A percentile compares a stretch with the other conserved stretches of the same genome.
These are phyloP conservation scores for Atta texana DNA, from an alignment of 1,140 invertebrate species.

Conservation along the genomic window DNA sequence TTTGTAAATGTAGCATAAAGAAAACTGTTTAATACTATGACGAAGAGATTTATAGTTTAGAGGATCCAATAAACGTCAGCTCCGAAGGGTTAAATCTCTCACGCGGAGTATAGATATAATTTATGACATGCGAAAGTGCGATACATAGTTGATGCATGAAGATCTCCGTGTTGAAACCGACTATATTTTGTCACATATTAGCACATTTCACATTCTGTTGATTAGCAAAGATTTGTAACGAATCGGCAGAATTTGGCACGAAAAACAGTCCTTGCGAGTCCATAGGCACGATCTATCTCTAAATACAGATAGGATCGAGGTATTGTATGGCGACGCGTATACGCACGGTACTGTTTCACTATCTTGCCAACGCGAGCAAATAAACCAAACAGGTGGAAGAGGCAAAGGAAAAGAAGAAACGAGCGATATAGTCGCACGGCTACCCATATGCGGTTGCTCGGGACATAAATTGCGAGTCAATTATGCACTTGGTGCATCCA, in stretches of 20 bases:
- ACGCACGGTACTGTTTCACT: neutral
- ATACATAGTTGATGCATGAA: too few relatives aligned
- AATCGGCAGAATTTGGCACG: neutral
- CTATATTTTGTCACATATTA: neutral
- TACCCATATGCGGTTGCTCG: neutral
- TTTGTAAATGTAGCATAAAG: too few relatives aligned
- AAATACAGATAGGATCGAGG: neutral
- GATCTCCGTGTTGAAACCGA: neutral
- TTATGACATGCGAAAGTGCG: neutral
- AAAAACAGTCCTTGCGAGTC: neutral
- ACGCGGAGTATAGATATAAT: neutral
- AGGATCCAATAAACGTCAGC: too few relatives aligned
- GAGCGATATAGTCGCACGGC: slow-evolving; percentile 14
- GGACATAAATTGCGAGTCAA: slow-evolving; percentile 42
- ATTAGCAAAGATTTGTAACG: neutral
- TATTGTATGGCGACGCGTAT: slow-evolving; percentile 8
- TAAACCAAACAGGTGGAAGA: slow-evolving; percentile 1
- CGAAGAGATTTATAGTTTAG: too few relatives aligned
- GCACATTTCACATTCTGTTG: neutral
- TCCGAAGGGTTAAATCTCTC: neutral
- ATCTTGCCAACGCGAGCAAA: slow-evolving; percentile 31
- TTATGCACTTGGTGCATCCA: slow-evolving; percentile 39
- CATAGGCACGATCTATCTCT: neutral
- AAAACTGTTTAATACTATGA: too few relatives aligned
- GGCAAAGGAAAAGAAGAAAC: slow-evolving; percentile 13